These are phyloP conservation scores for Porites divaricata DNA, from an alignment of 92 coral and sea anemone species.

Conservation along the genomic window DNA sequence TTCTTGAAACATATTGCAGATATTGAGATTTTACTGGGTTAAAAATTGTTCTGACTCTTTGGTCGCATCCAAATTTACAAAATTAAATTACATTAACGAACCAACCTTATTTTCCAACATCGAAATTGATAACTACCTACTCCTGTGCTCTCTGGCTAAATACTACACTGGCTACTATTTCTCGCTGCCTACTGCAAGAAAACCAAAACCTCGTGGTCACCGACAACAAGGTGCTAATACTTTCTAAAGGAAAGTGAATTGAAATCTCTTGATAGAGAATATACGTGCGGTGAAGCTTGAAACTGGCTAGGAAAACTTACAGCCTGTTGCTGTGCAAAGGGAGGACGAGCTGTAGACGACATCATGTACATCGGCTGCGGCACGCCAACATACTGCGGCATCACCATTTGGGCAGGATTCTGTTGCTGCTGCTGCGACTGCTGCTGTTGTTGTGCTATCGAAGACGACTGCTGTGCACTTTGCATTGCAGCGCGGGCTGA, in stretches of 20 bases:
- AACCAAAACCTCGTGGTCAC: background rate
- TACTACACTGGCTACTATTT: background rate
- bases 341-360: slow-evolving; percentile 71
- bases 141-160: background rate
- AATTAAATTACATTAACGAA: slow-evolving; percentile 5
- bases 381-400: slow-evolving; percentile 75
- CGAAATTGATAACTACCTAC: slow-evolving; percentile 10
- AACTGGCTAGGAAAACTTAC: slow-evolving; percentile 57
- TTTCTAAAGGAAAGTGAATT: slow-evolving; percentile 45
- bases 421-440: slow-evolving; percentile 63
- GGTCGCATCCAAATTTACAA: slow-evolving; percentile 6
- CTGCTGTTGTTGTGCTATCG: slow-evolving; percentile 47
- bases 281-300: slow-evolving; percentile 19
- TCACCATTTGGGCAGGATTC: slow-evolving; percentile 60
- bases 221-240: background rate
- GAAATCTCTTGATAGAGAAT: slow-evolving; percentile 40
- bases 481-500: slow-evolving; percentile 38
- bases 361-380: slow-evolving; percentile 87
- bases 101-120: slow-evolving; percentile 9
- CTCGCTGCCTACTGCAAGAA: slow-evolving; percentile 11
- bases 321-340: slow-evolving; percentile 79
- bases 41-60: background rate
- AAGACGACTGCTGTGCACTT: slow-evolving; percentile 56
- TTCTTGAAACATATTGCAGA: slow-evolving; percentile 1
- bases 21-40: background rate